A percentile compares a stretch with the other conserved stretches of the same genome.
phyloP scores from a whole-genome alignment of 2,113 vertebrate genomes.

The Salvelinus namaycush region DNA sequence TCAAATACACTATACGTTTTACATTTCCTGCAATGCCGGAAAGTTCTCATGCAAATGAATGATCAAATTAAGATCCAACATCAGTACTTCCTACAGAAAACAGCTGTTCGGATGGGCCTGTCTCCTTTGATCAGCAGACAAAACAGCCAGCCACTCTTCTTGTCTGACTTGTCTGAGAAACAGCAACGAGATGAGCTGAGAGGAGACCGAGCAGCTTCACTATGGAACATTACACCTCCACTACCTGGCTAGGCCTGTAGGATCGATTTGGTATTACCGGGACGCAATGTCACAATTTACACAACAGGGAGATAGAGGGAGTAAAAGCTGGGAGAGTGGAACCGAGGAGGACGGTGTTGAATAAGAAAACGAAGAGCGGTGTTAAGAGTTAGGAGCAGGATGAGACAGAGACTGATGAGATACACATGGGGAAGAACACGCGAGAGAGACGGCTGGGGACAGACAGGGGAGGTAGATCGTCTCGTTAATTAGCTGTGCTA shows the following conservation, averaged over 20 bases:
- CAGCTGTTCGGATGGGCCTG: slow-evolving; percentile 28
- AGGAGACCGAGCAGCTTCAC: no score
- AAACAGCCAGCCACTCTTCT: slow-evolving; percentile 21
- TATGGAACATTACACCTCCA: background rate
- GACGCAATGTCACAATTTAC: slow-evolving; percentile 6
- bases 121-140: slow-evolving; percentile 44
- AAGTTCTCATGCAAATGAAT: no score
- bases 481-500: slow-evolving; percentile 61
- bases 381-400: no score
- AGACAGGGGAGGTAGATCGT: slow-evolving; percentile 43
- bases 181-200: background rate
- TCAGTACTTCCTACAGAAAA: background rate
- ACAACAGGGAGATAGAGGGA: background rate
- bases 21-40: no score
- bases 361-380: background rate
- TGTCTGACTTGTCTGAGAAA: background rate
- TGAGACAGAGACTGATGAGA: background rate
- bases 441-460: slow-evolving; percentile 54
- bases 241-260: background rate
- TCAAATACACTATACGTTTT: no score
- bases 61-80: no score
- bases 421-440: background rate
- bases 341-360: slow-evolving; percentile 8
- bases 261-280: background rate
- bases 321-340: background rate